Evolutionary conservation across 92 coral and sea anemone species (phyloP), one percentile per base, ranked within the genome.

Genomic region (Parazoanthus atlanticus): DNA sequence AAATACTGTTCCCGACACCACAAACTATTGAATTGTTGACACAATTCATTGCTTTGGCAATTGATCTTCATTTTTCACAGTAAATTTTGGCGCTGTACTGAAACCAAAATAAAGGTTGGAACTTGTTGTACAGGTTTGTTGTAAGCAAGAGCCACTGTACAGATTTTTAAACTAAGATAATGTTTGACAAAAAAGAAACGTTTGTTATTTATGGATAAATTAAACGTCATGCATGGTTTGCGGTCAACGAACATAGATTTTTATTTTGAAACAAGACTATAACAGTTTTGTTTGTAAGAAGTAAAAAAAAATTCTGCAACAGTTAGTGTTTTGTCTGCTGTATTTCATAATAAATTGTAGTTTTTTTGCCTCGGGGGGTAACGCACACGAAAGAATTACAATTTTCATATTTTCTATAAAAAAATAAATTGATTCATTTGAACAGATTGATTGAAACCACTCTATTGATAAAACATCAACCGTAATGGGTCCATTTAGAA

Each of bases 21-120:
- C 65, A 84, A 84, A 28, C 33, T 69, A 17, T 84, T 72, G 65
- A 28, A 29, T 41, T 84, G 8, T 72, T 46, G 78, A 84, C 87
- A 33, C 33, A 84, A 36, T 29, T 84, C 67, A 84, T 69, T 41
- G 9, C 56, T 69, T n/a, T 43, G 40, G 33, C 29, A 30, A 41
- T 28, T 30, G 26, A 84, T 38, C 26, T 29, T 28, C 70, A 52
- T 40, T 69, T 40, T n/a, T 5, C 1, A 8, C 11, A 23, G 40
- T 3, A 15, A 80, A 17, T 13, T 70, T 83, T 2, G n/a, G 61
- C 36, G 8, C 21, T 79, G 19, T 52, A 26, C 25, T 32, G 31
- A 46, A 26, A 26, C 8, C n/a, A 33, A 46, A 38, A 65, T 17
- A 64, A 41, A 84, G 70, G 10, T 25, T 40, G 12, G 29, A 43